Base-by-base conservation (phyloP, 2,113 vertebrate species). In the Hipposideros armiger region DNA sequence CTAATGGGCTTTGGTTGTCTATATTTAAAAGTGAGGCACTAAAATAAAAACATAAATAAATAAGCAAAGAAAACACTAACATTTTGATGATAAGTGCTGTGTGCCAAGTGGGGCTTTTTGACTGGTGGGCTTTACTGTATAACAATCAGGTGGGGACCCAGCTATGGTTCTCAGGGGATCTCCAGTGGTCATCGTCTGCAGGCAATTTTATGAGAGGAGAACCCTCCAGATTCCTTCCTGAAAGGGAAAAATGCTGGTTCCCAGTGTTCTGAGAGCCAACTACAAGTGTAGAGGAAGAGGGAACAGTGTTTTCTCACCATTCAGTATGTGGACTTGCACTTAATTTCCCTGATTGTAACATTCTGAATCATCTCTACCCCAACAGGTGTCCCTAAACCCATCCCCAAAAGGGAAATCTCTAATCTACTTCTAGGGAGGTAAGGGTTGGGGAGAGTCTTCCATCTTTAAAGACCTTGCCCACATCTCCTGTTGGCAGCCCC, bases 191-290 rank as follows among this genome's bases (percentile, higher is more conserved):
- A 69, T 0, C 76, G 74, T 87, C 60, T 81, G 19, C 30, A 58
- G 73, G 32, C 32, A 88, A 52, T 81, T 94, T 86, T 72, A 24
- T 26, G 67, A 91, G 40, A 87, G 72, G 66, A 40, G 70, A 94
- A 28, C 70, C 76, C 45, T 84, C 19, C 30, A 17, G 60, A 76
- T 40, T 28, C n/a, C 74, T n/a, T 67, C 47, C 67, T 93, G 50
- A 74, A 62, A 66, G 84, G 32, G 52, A 54, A 73, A 74, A 91
- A 74, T 24, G 7, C 30, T 93, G 56, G 5, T 7, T 81, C 2
- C 52, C 19, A 10, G 56, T n/a, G 47, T 66, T 66, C 19, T 19
- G 36, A 93, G 64, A 80, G 42, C 15, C 47, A 16, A 58, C 40
- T 7, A 62, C 66, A 81, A 58, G 60, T 40, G 17, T 1, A 52